A percentile compares a stretch with the other conserved stretches of the same genome.
Conservation (phyloP, 1,140 invertebrate genomes). For the Archegozetes longisetosus region DNA sequence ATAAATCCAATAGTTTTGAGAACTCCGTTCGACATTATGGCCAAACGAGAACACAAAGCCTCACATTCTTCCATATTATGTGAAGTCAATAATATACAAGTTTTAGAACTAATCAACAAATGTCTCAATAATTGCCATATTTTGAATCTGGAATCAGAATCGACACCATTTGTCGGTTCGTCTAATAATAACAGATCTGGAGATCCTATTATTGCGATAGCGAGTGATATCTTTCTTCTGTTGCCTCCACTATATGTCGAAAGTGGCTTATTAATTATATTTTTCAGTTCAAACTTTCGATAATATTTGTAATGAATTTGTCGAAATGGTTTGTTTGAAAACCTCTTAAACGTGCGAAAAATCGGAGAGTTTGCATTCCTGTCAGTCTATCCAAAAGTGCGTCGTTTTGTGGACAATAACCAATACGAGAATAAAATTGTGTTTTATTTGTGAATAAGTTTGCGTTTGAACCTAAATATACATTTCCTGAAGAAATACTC, state of each 20-base stretch:
- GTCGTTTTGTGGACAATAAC: constrained; percentile 37
- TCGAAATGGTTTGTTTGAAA: constrained; percentile 26
- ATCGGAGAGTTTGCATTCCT: constrained; percentile 29
- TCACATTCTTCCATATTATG: constrained; percentile 15
- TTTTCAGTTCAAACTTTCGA: constrained; percentile 15
- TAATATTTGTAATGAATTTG: constrained; percentile 5
- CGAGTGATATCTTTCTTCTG: constrained; percentile 39
- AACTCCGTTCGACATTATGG: constrained; percentile 73
- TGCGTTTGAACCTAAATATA: constrained; percentile 14
- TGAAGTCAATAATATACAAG: constrained; percentile 23
- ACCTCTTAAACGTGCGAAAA: constrained; percentile 34
- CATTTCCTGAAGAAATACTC: constrained; percentile 25
- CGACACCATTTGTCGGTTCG: constrained; percentile 33
- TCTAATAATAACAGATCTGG: constrained; percentile 27
- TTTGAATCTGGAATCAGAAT: constrained; percentile 30
- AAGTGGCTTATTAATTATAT: constrained; percentile 22
- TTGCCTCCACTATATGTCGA: constrained; percentile 35
- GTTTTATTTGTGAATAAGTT: not conserved
- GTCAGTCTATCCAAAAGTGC: constrained; percentile 32
- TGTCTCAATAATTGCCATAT: constrained; percentile 25
- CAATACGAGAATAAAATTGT: constrained; percentile 25
- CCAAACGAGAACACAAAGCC: constrained; percentile 61
- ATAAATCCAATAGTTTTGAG: constrained; percentile 52
- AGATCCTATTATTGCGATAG: constrained; percentile 30
- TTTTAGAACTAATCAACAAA: constrained; percentile 11